Conservation (phyloP, 2,888 invertebrate genomes). For the Allygus modestus region DNA sequence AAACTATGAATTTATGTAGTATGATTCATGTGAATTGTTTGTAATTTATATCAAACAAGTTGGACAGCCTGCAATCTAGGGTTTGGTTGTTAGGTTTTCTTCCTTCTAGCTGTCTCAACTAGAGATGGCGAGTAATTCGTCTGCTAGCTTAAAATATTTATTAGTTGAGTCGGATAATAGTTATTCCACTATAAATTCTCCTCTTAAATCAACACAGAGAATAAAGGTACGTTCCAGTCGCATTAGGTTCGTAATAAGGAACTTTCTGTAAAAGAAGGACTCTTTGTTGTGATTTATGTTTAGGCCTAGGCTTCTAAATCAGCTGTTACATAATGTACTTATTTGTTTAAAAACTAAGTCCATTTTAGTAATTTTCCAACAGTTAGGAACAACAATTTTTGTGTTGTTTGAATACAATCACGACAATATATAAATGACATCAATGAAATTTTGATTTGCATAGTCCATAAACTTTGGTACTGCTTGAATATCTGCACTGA, state of each 20-base stretch:
- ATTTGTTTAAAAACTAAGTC: not conserved
- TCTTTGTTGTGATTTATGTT: slow-evolving; percentile 26
- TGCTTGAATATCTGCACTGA: no score
- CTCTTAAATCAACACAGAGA: slow-evolving; percentile 69
- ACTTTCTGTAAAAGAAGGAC: not conserved
- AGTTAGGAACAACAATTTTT: no score
- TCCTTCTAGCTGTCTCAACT: slow-evolving; percentile 3
- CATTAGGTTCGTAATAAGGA: not conserved
- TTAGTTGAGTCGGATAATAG: slow-evolving; percentile 66
- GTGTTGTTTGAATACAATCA: no score
- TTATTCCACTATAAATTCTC: slow-evolving; percentile 66
- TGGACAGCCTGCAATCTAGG: not conserved
- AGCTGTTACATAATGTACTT: slow-evolving; percentile 33
- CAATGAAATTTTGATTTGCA: no score
- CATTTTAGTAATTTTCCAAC: no score
- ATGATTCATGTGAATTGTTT: no score
- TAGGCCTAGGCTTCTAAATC: not conserved
- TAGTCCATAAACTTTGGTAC: no score
- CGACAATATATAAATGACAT: no score
- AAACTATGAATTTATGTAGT: no score
- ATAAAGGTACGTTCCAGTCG: slow-evolving; percentile 67
- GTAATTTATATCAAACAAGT: not conserved
- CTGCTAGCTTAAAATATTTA: slow-evolving; percentile 61
- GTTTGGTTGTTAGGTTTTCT: slow-evolving; percentile 21
- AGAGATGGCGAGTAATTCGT: slow-evolving; percentile 46